phyloP scores from a whole-genome alignment of 2,113 vertebrate genomes.

The Catagonus wagneri region DNA sequence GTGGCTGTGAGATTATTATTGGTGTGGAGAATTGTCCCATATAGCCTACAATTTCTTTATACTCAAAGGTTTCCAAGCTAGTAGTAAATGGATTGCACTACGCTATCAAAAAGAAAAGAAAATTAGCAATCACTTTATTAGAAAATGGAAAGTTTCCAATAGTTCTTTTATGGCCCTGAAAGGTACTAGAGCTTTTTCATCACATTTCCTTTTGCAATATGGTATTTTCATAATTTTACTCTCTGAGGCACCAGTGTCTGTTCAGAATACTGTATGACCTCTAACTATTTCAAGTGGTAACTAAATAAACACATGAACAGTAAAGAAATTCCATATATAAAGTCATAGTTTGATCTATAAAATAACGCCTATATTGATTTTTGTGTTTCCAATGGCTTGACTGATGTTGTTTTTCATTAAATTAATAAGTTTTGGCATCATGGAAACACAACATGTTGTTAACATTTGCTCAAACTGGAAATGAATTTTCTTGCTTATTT shows the following conservation, averaged over 20 bases:
- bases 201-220: neutral
- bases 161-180: neutral
- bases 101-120: neutral
- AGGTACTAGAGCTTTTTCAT: neutral
- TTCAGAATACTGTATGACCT: constrained; percentile 27
- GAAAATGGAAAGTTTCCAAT: constrained; percentile 32
- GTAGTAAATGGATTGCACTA: constrained; percentile 6
- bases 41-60: constrained; percentile 52
- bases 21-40: neutral
- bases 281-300: neutral
- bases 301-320: constrained; percentile 28
- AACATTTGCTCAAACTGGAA: constrained; percentile 71
- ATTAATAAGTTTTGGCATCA: constrained; percentile 63
- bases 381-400: constrained; percentile 57
- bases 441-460: constrained; percentile 62
- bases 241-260: constrained; percentile 15
- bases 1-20: constrained; percentile 27
- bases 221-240: constrained; percentile 60
- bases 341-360: constrained; percentile 55
- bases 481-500: constrained; percentile 70
- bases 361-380: constrained; percentile 51
- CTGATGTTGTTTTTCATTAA: constrained; percentile 70
- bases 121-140: constrained; percentile 21
- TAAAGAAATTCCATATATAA: constrained; percentile 50
- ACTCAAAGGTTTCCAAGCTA: constrained; percentile 11